Evolutionary conservation across 2,888 invertebrate genomes (phyloP), one percentile per base, ranked within the genome.

Genomic region (Melitaea athalia): DNA sequence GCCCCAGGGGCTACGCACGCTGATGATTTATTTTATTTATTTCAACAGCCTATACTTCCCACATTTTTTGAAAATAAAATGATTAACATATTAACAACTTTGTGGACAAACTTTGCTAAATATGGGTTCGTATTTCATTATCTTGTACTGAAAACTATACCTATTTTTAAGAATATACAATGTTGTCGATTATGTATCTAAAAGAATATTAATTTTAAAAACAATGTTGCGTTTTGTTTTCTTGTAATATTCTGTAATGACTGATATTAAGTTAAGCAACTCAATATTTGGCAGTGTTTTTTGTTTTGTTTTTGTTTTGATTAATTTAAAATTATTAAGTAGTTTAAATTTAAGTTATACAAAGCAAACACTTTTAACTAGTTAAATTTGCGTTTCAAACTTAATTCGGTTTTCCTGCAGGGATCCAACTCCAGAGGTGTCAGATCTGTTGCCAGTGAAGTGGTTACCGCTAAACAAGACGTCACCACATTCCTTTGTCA

Each of bases 101-200:
- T 89, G 75, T 89, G 88, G 88, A 86, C 88, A 0, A 87, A 89
- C 66, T 89, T 89, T 68, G 89, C 87, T 0, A 89, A 89, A 77
- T 85, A 81, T 74, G 84, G 87, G 87, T 45, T 5, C 11, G 45
- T 45, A 45, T 45, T 38, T 38, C 2, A 14, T 10, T 14, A 11
- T 11, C 43, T 43, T 43, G 14, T 45, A 45, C 7, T 24, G 24
- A 24, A 2, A 24, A 24, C 24, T 24, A 24, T 24, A 2, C 1
- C 24, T 24, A 3, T 45, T 45, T 45, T 45, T 45, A 45, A 45
- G 45, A 45, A 45, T 3, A 5, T 45, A 45, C 12, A 43, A 10
- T 43, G 11, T 43, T 7, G 4, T 86, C 69, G 76, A 7, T 43
- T 43, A n/a, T n/a, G 24, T 24, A 24, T 3, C 24, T 24, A 24